A percentile compares a stretch with the other conserved stretches of the same genome.
Conservation (phyloP, 2,888 invertebrate species). For the Drosophila colorata region DNA sequence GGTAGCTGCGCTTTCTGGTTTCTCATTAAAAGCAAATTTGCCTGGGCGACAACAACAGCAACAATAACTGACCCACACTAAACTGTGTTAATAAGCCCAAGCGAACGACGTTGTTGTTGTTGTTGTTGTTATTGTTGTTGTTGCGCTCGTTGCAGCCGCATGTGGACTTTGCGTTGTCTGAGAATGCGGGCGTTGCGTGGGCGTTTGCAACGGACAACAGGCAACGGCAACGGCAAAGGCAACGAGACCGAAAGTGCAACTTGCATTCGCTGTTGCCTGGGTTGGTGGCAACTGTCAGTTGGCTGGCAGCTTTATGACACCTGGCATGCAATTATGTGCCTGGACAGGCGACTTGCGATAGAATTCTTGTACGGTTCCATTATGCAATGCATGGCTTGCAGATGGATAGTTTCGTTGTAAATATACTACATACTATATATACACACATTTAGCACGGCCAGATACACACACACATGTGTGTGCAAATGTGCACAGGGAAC, state of each 20-base stretch:
- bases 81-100: constrained; percentile 50
- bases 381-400: constrained; percentile 29
- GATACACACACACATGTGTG: too few species aligned
- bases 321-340: constrained; percentile 61
- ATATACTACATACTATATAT: neutral
- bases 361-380: constrained; percentile 39
- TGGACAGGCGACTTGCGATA: constrained; percentile 18
- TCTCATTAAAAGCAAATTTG: constrained; percentile 59
- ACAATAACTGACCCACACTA: constrained; percentile 39
- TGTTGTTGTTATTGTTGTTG: neutral
- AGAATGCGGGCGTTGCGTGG: constrained; percentile 62
- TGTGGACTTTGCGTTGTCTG: constrained; percentile 51
- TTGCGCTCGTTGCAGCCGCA: constrained; percentile 8
- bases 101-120: neutral
- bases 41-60: constrained; percentile 31
- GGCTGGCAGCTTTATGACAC: constrained; percentile 68
- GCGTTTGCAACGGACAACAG: constrained; percentile 39
- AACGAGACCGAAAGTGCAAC: constrained; percentile 49
- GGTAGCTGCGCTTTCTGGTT: constrained; percentile 44
- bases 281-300: constrained; percentile 44
- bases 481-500: constrained; percentile 3
- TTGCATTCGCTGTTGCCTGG: constrained; percentile 30
- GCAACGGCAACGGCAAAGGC: constrained; percentile 11
- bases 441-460: neutral
- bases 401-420: neutral